A percentile compares a stretch with the other conserved stretches of the same genome.
phyloP scores from a whole-genome alignment of 2,113 vertebrate genomes.

The Macrotus californicus region DNA sequence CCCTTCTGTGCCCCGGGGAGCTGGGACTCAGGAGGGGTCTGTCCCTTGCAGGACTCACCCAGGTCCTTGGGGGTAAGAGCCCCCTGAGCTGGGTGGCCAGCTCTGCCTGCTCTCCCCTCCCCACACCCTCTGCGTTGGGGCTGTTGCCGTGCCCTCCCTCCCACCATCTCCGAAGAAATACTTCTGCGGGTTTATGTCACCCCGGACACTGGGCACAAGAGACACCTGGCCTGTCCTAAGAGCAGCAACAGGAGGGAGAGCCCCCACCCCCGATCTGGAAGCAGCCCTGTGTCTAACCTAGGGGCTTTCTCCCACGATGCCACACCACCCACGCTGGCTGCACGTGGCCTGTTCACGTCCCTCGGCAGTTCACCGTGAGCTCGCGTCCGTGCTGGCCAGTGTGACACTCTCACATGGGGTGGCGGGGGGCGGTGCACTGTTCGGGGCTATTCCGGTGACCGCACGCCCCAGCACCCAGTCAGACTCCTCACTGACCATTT shows the following conservation, averaged over 20 bases:
- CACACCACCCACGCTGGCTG: rapidly evolving
- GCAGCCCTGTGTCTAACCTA: rapidly evolving
- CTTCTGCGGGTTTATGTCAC: rapidly evolving
- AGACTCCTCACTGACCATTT: rapidly evolving
- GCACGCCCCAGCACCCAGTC: rapidly evolving
- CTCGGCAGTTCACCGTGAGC: rapidly evolving
- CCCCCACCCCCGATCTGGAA: rapidly evolving
- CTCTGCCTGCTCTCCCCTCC: not conserved
- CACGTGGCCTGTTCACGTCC: rapidly evolving
- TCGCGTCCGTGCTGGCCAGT: rapidly evolving
- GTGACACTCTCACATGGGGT: no score
- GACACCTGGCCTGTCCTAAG: rapidly evolving
- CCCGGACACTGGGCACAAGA: rapidly evolving
- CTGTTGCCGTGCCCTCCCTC: not conserved
- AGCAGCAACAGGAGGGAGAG: rapidly evolving
- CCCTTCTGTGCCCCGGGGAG: not conserved
- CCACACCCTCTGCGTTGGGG: rapidly evolving
- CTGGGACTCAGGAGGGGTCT: not conserved
- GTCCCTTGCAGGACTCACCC: rapidly evolving
- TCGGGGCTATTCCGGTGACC: rapidly evolving
- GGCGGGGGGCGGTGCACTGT: no score
- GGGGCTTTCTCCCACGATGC: rapidly evolving
- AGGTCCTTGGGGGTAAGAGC: rapidly evolving
- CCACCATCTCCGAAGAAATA: rapidly evolving
- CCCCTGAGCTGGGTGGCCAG: rapidly evolving